phyloP scores from a whole-genome alignment of 2,888 invertebrate species.

The Drosophila mimetica region DNA sequence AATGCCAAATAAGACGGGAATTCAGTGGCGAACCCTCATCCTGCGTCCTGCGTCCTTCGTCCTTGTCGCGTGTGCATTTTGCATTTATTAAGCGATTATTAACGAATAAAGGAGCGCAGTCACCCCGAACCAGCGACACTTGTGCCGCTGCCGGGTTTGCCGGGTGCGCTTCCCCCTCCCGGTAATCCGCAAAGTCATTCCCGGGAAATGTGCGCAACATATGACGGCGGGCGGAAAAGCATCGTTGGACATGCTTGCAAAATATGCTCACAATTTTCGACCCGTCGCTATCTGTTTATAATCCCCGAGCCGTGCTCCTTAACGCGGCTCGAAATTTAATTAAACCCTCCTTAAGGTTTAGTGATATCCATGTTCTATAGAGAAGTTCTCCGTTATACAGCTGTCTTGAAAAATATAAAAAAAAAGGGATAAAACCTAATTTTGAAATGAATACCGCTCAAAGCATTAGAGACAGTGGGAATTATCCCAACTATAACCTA shows the following conservation, averaged over 20 bases:
- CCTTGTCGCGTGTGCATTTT: conserved; percentile 64
- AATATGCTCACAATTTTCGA: conserved; percentile 80
- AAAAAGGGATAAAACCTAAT: too few species aligned
- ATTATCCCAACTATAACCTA: too few species aligned
- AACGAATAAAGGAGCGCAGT: conserved; percentile 66
- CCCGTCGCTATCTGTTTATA: conserved; percentile 58
- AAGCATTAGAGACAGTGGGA: too few species aligned
- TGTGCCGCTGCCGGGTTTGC: too few species aligned
- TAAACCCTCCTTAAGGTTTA: conserved; percentile 46
- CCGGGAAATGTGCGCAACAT: conserved; percentile 74
- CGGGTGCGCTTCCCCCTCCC: conserved; percentile 7
- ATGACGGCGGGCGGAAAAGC: conserved; percentile 63
- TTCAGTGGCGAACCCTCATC: conserved; percentile 8
- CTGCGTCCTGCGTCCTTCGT: conserved; percentile 2
- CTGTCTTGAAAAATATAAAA: background rate
- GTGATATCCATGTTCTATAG: background rate
- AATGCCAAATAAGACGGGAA: conserved; percentile 65
- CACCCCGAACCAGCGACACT: conserved; percentile 31
- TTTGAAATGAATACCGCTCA: too few species aligned
- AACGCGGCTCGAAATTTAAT: conserved; percentile 68
- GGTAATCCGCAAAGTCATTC: conserved; percentile 82
- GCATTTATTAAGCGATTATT: conserved; percentile 83
- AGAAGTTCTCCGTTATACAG: background rate
- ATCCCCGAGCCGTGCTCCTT: conserved; percentile 65
- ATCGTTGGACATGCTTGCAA: conserved; percentile 60